Conservation (phyloP, 2,113 vertebrate species). For the Lepidothrix coronata region DNA sequence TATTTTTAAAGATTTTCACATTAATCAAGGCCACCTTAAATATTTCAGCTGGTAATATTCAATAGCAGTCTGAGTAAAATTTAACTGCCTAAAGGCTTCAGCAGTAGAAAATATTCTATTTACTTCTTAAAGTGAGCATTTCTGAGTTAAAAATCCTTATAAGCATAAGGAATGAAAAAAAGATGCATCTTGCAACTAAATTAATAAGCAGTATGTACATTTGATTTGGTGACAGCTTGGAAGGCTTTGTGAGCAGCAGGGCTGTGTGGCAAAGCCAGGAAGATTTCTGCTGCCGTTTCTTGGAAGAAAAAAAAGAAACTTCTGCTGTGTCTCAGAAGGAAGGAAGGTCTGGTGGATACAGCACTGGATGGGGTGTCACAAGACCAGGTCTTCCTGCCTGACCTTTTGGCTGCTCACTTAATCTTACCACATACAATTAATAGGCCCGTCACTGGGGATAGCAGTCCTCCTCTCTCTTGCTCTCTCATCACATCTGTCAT, state of each 20-base stretch:
- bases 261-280: not conserved
- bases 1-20: not conserved
- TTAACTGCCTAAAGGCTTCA: not conserved
- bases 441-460: not conserved
- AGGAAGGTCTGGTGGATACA: not conserved
- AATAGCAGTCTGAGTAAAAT: not conserved
- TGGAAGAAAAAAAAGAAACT: not conserved
- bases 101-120: not conserved
- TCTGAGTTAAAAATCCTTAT: not conserved
- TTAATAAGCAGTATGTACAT: not conserved
- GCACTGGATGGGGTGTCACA: not conserved
- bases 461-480: not conserved
- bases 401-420: constrained; percentile 26
- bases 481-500: constrained; percentile 3
- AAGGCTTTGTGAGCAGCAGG: not conserved
- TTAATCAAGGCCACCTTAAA: constrained; percentile 2
- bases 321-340: not conserved
- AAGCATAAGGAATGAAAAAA: not conserved
- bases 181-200: not conserved
- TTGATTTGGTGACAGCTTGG: not conserved
- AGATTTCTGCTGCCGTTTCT: not conserved
- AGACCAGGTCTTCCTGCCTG: not conserved
- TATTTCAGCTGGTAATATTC: not conserved
- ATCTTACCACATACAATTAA: not conserved
- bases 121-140: not conserved